Evolutionary conservation across 2,113 vertebrate species (phyloP).

Genomic region (Gobiocypris rarus): DNA sequence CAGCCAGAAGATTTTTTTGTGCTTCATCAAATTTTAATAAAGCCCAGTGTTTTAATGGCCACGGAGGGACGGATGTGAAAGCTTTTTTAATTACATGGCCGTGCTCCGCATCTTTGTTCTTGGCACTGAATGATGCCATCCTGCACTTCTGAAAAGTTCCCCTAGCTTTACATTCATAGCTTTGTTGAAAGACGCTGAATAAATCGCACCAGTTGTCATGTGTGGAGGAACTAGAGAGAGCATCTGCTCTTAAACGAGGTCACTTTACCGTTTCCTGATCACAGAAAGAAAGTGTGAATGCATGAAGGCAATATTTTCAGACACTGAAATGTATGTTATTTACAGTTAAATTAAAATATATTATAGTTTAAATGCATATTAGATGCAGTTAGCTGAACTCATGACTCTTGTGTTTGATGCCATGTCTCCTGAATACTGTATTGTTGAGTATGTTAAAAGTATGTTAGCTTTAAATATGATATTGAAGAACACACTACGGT

Average conservation of each 20-base stretch:
- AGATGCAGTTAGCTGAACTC: neutral
- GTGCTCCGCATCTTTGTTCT: neutral
- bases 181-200: neutral
- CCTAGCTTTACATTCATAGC: neutral
- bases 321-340: neutral
- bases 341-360: neutral
- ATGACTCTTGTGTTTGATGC: too few relatives aligned
- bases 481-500: neutral
- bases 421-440: too few relatives aligned
- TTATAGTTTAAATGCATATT: neutral
- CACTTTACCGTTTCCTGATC: neutral
- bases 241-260: neutral
- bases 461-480: neutral
- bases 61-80: neutral
- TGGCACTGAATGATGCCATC: neutral
- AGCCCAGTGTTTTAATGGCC: slow-evolving; percentile 30
- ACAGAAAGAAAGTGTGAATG: too few relatives aligned
- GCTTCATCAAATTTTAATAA: slow-evolving; percentile 24
- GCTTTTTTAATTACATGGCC: slow-evolving; percentile 23
- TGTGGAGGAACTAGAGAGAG: neutral
- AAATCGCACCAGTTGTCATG: neutral
- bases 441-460: neutral
- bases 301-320: neutral
- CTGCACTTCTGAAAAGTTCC: neutral
- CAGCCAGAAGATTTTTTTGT: slow-evolving; percentile 14